A percentile compares a stretch with the other conserved stretches of the same genome.
Evolutionary conservation across 2,113 vertebrate species (phyloP).

Genomic region (Malurus cyaneus): DNA sequence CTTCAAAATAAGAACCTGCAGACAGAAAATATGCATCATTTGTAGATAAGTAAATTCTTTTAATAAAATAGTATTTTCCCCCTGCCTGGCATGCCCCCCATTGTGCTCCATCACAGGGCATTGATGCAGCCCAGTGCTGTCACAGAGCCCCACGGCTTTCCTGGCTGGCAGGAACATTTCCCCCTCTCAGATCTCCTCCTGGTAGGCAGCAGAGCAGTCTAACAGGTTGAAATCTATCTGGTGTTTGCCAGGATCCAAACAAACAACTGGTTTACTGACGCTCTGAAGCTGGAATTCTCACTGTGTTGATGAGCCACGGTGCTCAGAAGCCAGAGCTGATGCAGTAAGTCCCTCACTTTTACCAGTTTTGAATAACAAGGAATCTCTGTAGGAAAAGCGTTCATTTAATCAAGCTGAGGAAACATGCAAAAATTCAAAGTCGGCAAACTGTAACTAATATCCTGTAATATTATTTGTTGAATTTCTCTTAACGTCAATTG

Average conservation of each 20-base stretch:
- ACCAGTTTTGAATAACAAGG: constrained; percentile 36
- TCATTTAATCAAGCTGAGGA: constrained; percentile 51
- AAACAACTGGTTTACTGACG: neutral
- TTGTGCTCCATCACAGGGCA: neutral
- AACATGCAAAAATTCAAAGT: constrained; percentile 54
- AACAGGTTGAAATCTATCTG: neutral
- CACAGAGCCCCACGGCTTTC: neutral
- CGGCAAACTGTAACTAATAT: constrained; percentile 63
- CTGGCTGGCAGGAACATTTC: neutral
- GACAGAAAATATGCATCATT: neutral
- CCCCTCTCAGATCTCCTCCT: neutral
- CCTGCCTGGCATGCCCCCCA: fast-evolving
- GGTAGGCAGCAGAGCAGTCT: neutral
- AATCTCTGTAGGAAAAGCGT: neutral
- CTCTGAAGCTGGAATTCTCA: neutral
- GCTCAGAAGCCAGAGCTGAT: neutral
- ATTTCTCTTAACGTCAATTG: constrained; percentile 65
- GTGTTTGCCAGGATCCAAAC: neutral
- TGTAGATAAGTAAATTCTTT: neutral
- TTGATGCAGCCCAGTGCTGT: neutral
- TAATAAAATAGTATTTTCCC: neutral
- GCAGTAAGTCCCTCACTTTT: neutral
- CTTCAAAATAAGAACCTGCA: neutral
- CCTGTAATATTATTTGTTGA: constrained; percentile 64
- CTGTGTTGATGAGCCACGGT: neutral